Conservation (phyloP, 2,797 vertebrate species). For the Channallabes apus region DNA sequence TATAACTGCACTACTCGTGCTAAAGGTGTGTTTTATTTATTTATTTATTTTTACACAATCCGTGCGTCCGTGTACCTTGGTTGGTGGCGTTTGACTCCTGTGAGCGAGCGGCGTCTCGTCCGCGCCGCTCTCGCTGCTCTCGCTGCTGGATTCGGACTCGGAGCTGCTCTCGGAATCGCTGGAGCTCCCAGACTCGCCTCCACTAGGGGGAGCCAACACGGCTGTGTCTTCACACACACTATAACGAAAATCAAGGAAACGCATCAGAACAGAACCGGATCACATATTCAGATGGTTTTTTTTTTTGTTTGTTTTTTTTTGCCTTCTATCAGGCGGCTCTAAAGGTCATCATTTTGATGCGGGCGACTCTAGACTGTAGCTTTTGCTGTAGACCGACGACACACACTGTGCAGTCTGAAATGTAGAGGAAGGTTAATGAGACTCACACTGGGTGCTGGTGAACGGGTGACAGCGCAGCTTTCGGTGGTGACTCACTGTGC, state of each 20-base stretch:
- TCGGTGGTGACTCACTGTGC: slow-evolving; percentile 68
- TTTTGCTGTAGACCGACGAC: not conserved
- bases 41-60: not conserved
- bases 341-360: not conserved
- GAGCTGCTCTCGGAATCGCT: slow-evolving; percentile 89
- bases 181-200: slow-evolving; percentile 77
- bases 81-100: slow-evolving; percentile 57
- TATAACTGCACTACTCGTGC: too few relatives aligned
- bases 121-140: slow-evolving; percentile 75
- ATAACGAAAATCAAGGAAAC: not conserved
- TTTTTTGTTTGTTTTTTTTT: too few relatives aligned
- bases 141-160: slow-evolving; percentile 78
- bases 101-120: slow-evolving; percentile 67
- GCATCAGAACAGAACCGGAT: slow-evolving; percentile 15
- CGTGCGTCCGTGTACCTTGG: slow-evolving; percentile 69
- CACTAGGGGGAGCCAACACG: slow-evolving; percentile 78
- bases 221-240: slow-evolving; percentile 70
- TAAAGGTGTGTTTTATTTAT: too few relatives aligned
- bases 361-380: too few relatives aligned
- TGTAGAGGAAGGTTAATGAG: not conserved
- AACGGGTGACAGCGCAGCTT: slow-evolving; percentile 64
- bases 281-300: not conserved
- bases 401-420: not conserved
- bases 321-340: too few relatives aligned
- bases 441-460: slow-evolving; percentile 82